phyloP scores from a whole-genome alignment of 1,140 invertebrate species.

The Stenopsyche tienmushanensis region DNA sequence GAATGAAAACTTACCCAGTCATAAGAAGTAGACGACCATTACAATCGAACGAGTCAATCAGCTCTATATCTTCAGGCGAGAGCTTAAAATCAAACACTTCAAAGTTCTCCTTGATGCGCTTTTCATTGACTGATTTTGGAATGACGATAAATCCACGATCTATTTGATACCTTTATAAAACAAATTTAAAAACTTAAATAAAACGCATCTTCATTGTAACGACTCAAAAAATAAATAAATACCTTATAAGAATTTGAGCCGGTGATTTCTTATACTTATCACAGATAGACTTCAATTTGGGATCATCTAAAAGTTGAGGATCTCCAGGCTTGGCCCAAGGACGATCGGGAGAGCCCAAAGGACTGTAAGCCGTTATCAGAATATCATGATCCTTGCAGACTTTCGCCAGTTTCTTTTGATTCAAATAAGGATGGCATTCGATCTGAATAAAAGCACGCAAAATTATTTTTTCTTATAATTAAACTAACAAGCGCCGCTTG shows the following conservation, averaged over 20 bases:
- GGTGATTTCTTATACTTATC: constrained; percentile 64
- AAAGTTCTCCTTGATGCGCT: constrained; percentile 68
- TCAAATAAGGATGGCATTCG: constrained; percentile 74
- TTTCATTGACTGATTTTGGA: constrained; percentile 64
- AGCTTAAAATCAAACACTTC: constrained; percentile 71
- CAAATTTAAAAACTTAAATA: no score
- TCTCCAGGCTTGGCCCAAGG: constrained; percentile 71
- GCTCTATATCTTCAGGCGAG: constrained; percentile 55
- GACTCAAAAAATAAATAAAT: constrained; percentile 44
- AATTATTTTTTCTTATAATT: neutral
- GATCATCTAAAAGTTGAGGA: constrained; percentile 64
- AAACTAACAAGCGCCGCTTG: neutral
- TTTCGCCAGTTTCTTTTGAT: constrained; percentile 61
- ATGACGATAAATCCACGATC: constrained; percentile 55
- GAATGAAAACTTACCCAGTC: constrained; percentile 44
- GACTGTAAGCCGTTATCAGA: constrained; percentile 65
- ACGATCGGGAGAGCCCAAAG: constrained; percentile 64
- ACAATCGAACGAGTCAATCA: constrained; percentile 51
- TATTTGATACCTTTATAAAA: constrained; percentile 46
- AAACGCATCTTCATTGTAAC: neutral
- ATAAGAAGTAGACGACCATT: constrained; percentile 49
- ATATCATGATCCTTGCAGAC: constrained; percentile 62
- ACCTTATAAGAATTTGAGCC: constrained; percentile 70
- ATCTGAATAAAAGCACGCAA: constrained; percentile 45
- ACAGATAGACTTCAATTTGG: constrained; percentile 62